These are phyloP conservation scores for Alethe diademata DNA, from an alignment of 2,113 vertebrate species.

Conservation along the genomic window DNA sequence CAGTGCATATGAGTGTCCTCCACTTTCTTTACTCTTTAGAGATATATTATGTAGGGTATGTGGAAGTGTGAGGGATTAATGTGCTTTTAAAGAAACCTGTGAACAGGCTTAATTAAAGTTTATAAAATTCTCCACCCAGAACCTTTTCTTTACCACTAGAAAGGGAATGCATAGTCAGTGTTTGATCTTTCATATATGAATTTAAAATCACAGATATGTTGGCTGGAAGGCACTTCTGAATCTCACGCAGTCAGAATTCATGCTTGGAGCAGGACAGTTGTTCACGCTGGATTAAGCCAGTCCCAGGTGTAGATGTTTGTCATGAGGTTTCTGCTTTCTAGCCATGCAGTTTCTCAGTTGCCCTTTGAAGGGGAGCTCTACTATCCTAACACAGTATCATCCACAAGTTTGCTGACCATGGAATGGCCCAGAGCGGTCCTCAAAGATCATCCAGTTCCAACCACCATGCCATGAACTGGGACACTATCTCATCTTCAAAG, in stretches of 20 bases:
- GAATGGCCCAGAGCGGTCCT: not conserved
- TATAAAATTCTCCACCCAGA: not conserved
- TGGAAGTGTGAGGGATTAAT: not conserved
- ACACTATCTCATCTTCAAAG: not conserved
- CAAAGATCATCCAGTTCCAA: not conserved
- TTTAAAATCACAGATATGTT: not conserved
- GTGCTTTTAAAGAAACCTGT: not conserved
- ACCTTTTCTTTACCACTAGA: not conserved
- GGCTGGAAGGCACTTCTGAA: not conserved
- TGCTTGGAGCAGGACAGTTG: not conserved
- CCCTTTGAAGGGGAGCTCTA: not conserved
- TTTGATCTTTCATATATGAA: not conserved
- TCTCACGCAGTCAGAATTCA: not conserved
- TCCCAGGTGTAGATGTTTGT: not conserved
- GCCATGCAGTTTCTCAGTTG: not conserved
- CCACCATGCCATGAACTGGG: rapidly evolving
- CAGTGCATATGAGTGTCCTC: not conserved
- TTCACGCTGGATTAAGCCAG: not conserved
- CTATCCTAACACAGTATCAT: not conserved
- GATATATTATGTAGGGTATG: not conserved
- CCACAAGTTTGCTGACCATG: not conserved
- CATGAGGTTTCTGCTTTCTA: not conserved
- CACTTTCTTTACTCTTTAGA: not conserved
- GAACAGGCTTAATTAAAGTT: not conserved
- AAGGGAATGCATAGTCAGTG: not conserved